These are phyloP conservation scores for Tiaroga cobitis DNA, from an alignment of 2,797 vertebrate genomes.

Conservation along the genomic window DNA sequence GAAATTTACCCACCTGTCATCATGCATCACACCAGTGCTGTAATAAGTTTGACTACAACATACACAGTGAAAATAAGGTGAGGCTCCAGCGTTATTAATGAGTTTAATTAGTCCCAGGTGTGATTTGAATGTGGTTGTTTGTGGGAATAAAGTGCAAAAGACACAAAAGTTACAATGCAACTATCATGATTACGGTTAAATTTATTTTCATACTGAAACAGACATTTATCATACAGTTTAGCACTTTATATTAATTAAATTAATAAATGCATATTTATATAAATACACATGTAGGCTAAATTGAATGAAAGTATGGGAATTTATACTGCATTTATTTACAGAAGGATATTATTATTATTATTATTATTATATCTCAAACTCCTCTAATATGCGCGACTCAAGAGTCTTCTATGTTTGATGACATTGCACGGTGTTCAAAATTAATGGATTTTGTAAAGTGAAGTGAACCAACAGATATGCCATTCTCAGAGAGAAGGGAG, in stretches of 20 bases:
- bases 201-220: not conserved
- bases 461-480: not conserved
- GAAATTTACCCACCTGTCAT: not conserved
- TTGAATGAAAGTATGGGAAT: not conserved
- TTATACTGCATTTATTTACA: not conserved
- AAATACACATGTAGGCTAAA: not conserved
- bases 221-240: not conserved
- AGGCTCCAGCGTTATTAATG: not conserved
- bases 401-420: not conserved
- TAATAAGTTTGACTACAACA: not conserved
- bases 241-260: not conserved
- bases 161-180: not conserved
- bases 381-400: not conserved
- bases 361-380: conserved; percentile 2
- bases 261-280: not conserved
- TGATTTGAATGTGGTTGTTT: not conserved
- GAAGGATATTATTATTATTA: too few relatives aligned
- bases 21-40: not conserved
- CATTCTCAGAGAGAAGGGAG: not conserved
- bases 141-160: not conserved
- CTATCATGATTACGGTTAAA: not conserved
- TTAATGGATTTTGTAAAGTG: not conserved
- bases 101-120: not conserved
- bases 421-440: not conserved
- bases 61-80: not conserved